These are phyloP conservation scores for Bucco capensis DNA, from an alignment of 2,113 vertebrate genomes.

Conservation along the genomic window DNA sequence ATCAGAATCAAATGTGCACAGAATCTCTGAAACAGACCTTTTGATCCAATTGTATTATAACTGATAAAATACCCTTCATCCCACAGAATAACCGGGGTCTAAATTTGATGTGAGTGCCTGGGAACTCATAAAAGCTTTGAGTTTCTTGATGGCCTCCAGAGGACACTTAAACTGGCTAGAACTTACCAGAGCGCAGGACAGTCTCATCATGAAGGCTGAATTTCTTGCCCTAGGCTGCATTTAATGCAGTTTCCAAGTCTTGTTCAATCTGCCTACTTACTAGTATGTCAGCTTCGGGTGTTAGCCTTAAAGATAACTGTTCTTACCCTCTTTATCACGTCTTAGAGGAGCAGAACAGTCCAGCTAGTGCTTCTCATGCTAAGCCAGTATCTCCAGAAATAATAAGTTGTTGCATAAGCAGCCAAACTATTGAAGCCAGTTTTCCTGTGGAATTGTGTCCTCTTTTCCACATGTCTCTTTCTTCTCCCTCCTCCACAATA, in stretches of 20 bases:
- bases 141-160: neutral
- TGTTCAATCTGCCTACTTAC: neutral
- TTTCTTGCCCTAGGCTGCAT: neutral
- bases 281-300: neutral
- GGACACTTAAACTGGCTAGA: neutral
- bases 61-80: neutral
- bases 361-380: neutral
- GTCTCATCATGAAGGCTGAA: neutral
- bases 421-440: conserved; percentile 19
- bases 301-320: neutral
- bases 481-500: neutral
- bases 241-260: conserved; percentile 29
- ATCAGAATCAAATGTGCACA: neutral
- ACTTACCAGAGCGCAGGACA: neutral
- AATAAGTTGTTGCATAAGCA: conserved; percentile 38
- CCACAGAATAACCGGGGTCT: neutral
- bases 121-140: neutral
- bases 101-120: neutral
- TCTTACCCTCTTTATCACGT: conserved; percentile 18
- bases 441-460: conserved; percentile 45
- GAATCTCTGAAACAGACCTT: neutral
- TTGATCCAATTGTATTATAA: neutral
- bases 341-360: neutral
- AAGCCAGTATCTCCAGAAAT: conserved; percentile 31
- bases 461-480: conserved; percentile 61